A percentile compares a stretch with the other conserved stretches of the same genome.
Evolutionary conservation across 2,113 vertebrate genomes (phyloP).

Genomic region (Myiopsitta monachus): DNA sequence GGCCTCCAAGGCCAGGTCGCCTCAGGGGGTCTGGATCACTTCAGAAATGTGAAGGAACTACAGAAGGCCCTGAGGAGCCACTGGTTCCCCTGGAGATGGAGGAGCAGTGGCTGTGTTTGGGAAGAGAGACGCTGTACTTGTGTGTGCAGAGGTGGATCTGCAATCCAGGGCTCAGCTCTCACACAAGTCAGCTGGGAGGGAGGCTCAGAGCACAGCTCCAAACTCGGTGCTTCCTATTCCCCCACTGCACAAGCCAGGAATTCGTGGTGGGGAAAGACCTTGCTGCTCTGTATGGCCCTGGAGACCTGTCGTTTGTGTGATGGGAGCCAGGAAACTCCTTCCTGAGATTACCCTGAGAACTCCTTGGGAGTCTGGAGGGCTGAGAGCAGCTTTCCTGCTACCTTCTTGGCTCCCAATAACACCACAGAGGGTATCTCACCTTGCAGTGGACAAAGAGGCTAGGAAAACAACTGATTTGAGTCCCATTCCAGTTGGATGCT

Average conservation of each 20-base stretch:
- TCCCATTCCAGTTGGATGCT: neutral
- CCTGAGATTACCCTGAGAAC: neutral
- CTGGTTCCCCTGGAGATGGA: rapidly evolving
- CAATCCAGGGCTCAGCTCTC: neutral
- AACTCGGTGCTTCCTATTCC: neutral
- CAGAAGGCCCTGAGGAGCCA: neutral
- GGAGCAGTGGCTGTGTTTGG: neutral
- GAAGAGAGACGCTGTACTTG: neutral
- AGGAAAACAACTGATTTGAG: neutral
- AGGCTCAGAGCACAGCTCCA: neutral
- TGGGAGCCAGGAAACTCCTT: neutral
- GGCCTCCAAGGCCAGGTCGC: rapidly evolving
- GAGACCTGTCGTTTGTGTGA: neutral
- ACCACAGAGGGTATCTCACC: neutral
- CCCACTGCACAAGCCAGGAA: neutral
- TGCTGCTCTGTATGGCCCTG: rapidly evolving
- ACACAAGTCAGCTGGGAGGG: neutral
- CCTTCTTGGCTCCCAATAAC: rapidly evolving
- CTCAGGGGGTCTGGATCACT: neutral
- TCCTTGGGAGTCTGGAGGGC: neutral
- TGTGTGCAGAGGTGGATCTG: neutral
- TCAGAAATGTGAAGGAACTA: rapidly evolving
- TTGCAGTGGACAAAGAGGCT: neutral
- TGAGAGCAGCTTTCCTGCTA: neutral
- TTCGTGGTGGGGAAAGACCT: neutral